These are phyloP conservation scores for Dolichotis patagonum DNA, from an alignment of 2,113 vertebrate species.

Conservation along the genomic window DNA sequence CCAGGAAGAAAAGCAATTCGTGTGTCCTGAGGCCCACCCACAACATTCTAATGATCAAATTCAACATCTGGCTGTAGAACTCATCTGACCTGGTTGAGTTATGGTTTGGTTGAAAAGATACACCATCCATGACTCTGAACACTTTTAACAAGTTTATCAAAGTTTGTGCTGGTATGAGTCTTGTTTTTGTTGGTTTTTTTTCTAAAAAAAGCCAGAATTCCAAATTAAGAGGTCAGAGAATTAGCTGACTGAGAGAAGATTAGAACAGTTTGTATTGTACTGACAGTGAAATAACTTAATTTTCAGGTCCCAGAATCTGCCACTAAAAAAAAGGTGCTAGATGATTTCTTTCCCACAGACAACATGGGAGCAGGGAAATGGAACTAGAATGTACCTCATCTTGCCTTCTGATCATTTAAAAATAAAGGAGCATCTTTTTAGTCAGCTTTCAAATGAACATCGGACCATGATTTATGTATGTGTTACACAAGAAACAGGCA, in stretches of 20 bases:
- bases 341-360: background rate
- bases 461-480: background rate
- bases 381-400: background rate
- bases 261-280: background rate
- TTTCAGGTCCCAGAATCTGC: background rate
- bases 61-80: background rate
- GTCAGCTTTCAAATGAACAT: background rate
- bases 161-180: background rate
- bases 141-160: background rate
- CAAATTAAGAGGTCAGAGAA: slow-evolving; percentile 53
- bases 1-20: background rate
- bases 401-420: background rate
- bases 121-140: background rate
- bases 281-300: background rate
- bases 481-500: background rate
- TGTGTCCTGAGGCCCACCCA: background rate
- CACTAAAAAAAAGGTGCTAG: background rate
- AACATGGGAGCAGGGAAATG: background rate
- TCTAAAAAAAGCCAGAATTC: slow-evolving; percentile 64
- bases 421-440: background rate
- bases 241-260: background rate
- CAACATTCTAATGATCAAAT: background rate
- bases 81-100: background rate
- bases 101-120: background rate
- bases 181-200: slow-evolving; percentile 60